A percentile compares a stretch with the other conserved stretches of the same genome.
phyloP scores from a whole-genome alignment of 2,797 vertebrate species.

The Diceros bicornis region DNA sequence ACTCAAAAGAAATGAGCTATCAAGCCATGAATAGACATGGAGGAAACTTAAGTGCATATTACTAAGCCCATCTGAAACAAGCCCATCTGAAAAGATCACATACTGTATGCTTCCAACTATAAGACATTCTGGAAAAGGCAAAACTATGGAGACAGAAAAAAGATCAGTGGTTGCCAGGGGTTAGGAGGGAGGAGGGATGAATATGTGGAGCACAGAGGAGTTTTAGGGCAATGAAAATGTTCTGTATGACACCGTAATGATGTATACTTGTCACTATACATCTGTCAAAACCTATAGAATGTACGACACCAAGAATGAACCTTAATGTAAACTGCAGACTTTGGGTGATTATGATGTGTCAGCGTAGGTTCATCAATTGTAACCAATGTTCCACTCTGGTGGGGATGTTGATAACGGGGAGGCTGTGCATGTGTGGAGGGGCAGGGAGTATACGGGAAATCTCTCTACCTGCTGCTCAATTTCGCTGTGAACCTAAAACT shows the following conservation, averaged over 20 bases:
- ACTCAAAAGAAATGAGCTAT: neutral
- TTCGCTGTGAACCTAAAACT: neutral
- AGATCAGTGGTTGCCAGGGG: neutral
- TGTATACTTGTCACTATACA: neutral
- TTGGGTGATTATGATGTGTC: rapidly evolving
- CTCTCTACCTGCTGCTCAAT: neutral
- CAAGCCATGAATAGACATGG: neutral
- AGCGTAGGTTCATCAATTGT: rapidly evolving
- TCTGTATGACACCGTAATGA: too few species aligned
- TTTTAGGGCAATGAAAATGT: neutral
- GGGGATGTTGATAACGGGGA: neutral
- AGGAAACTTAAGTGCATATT: neutral
- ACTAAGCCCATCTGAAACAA: neutral
- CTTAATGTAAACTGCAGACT: rapidly evolving
- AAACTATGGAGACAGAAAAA: neutral
- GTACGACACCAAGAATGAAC: neutral
- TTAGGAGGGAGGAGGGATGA: too few species aligned
- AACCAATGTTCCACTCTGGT: neutral
- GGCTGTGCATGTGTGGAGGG: rapidly evolving
- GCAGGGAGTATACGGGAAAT: neutral
- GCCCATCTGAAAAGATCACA: neutral
- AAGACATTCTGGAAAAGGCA: neutral
- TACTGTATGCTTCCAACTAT: neutral
- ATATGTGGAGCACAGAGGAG: too few species aligned
- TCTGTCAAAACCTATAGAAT: neutral